Percentiles rank a stretch among this genome's conserved stretches.
Evolutionary conservation across 2,113 vertebrate species (phyloP).

Genomic region (Telmatochromis bifrenatus): DNA sequence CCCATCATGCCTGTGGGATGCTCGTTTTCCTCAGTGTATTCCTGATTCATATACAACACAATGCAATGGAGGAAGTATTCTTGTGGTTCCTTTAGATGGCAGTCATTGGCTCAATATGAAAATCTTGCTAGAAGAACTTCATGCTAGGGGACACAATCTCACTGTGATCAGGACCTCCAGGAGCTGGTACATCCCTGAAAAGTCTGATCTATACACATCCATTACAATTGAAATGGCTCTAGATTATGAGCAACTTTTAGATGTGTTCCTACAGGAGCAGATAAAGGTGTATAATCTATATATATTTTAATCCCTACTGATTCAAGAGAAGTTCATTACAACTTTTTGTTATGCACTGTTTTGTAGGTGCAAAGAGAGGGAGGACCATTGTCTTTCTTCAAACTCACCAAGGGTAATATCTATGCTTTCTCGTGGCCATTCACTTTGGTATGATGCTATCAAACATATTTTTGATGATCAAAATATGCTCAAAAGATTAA

Average conservation of each 20-base stretch:
- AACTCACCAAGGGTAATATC: background rate
- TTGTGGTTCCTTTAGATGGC: conserved; percentile 63
- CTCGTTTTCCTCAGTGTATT: background rate
- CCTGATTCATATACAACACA: background rate
- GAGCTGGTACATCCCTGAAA: conserved; percentile 60
- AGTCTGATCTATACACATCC: conserved; percentile 50
- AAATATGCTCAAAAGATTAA: background rate
- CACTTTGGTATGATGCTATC: background rate
- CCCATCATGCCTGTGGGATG: background rate
- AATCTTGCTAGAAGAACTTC: conserved; percentile 59
- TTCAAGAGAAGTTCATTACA: background rate
- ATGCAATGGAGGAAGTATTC: conserved; percentile 54
- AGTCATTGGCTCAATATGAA: conserved; percentile 75
- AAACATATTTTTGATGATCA: background rate
- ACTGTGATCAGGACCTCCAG: conserved; percentile 60
- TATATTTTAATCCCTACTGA: background rate
- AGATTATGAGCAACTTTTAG: conserved; percentile 27
- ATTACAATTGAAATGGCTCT: background rate
- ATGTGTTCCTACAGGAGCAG: background rate
- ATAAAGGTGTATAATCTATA: background rate
- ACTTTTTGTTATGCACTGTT: background rate
- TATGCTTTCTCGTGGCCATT: background rate
- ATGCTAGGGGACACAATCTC: conserved; percentile 67
- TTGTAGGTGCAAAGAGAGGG: background rate
- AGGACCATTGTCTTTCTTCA: background rate